Conservation (phyloP, 1,140 invertebrate genomes). For the Macrotrachela quadricornifera region DNA sequence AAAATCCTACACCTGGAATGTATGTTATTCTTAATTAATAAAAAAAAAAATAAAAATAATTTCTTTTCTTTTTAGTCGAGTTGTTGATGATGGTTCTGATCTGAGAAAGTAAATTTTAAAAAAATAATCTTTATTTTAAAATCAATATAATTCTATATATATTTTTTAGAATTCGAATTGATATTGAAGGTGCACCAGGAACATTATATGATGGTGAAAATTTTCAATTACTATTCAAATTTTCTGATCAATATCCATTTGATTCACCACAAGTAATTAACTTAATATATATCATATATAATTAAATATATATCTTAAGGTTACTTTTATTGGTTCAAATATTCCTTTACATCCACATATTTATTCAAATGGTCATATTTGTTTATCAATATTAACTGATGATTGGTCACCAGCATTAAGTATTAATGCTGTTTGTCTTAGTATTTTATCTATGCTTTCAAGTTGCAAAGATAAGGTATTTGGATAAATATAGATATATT, state of each 20-base stretch:
- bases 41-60: no score
- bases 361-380: slow-evolving; percentile 96
- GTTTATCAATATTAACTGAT: slow-evolving; percentile 85
- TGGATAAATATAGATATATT: no score
- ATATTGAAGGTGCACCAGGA: slow-evolving; percentile 72
- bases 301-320: slow-evolving; percentile 14
- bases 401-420: slow-evolving; percentile 94
- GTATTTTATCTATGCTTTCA: slow-evolving; percentile 91
- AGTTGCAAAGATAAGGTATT: slow-evolving; percentile 57
- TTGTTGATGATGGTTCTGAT: no score
- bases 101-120: no score
- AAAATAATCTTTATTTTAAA: no score
- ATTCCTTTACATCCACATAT: slow-evolving; percentile 94
- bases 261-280: slow-evolving; percentile 3
- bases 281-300: slow-evolving; percentile 13
- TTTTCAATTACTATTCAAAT: slow-evolving; percentile 84
- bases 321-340: slow-evolving; percentile 79
- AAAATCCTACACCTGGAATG: no score
- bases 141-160: no score
- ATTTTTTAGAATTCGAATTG: no score
- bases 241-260: slow-evolving; percentile 88
- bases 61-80: no score
- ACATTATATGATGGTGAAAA: slow-evolving; percentile 86
- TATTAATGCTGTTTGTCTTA: slow-evolving; percentile 82
- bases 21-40: no score